These are phyloP conservation scores for Calliphora vomitoria DNA, from an alignment of 2,888 invertebrate species.

Conservation along the genomic window DNA sequence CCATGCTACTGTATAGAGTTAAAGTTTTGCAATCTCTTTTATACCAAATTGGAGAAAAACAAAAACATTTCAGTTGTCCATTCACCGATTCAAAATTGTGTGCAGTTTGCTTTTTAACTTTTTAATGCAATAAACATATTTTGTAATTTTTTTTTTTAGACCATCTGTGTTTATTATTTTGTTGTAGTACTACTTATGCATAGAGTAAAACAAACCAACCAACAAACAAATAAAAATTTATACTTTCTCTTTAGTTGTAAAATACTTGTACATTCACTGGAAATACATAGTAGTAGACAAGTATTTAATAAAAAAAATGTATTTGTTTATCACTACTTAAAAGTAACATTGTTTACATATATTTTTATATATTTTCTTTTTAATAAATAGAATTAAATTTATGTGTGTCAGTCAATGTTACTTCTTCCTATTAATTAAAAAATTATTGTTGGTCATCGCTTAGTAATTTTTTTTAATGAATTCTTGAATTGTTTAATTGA, in stretches of 20 bases:
- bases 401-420: neutral
- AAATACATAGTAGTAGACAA: neutral
- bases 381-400: neutral
- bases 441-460: neutral
- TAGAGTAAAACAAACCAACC: neutral
- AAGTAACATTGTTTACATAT: neutral
- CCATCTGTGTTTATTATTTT: neutral
- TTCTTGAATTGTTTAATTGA: neutral
- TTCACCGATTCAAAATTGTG: constrained; percentile 3
- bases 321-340: neutral
- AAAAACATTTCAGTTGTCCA: constrained; percentile 20
- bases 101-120: neutral
- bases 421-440: neutral
- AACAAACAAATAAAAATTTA: constrained; percentile 4
- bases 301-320: neutral
- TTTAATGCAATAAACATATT: constrained; percentile 22
- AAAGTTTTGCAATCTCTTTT: constrained; percentile 23
- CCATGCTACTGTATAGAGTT: neutral
- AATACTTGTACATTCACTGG: neutral
- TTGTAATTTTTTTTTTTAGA: constrained; percentile 6
- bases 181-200: neutral
- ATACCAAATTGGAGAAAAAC: neutral
- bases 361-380: neutral
- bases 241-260: constrained; percentile 15
- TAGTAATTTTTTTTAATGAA: neutral